phyloP scores from a whole-genome alignment of 2,797 vertebrate genomes.

The Sus cebifrons region DNA sequence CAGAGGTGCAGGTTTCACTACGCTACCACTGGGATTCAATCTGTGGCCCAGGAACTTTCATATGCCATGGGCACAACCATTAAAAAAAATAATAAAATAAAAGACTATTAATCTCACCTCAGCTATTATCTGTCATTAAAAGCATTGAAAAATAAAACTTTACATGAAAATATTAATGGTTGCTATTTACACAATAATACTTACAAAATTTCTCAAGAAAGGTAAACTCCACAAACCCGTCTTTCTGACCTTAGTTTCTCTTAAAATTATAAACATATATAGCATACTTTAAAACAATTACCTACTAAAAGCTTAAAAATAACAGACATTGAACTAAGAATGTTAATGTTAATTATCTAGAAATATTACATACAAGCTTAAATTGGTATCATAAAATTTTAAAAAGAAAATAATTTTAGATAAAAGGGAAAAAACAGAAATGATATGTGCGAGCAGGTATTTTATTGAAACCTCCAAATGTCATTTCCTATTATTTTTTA shows the following conservation, averaged over 20 bases:
- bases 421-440: slow-evolving; percentile 33
- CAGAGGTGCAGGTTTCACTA: too few species aligned
- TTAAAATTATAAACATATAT: slow-evolving; percentile 9
- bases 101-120: slow-evolving; percentile 78
- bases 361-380: not conserved
- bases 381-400: not conserved
- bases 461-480: slow-evolving; percentile 29
- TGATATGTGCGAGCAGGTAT: not conserved
- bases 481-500: not conserved
- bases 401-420: slow-evolving; percentile 49
- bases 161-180: not conserved
- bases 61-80: too few species aligned
- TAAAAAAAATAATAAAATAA: not conserved
- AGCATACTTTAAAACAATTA: not conserved
- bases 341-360: not conserved
- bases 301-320: not conserved
- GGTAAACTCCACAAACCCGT: not conserved
- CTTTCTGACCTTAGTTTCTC: not conserved
- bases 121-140: slow-evolving; percentile 72
- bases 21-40: too few species aligned
- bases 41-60: too few species aligned
- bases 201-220: slow-evolving; percentile 45
- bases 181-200: not conserved
- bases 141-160: not conserved
- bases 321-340: not conserved